These are phyloP conservation scores for Ericerus pela DNA, from an alignment of 1,140 invertebrate species.

Conservation along the genomic window DNA sequence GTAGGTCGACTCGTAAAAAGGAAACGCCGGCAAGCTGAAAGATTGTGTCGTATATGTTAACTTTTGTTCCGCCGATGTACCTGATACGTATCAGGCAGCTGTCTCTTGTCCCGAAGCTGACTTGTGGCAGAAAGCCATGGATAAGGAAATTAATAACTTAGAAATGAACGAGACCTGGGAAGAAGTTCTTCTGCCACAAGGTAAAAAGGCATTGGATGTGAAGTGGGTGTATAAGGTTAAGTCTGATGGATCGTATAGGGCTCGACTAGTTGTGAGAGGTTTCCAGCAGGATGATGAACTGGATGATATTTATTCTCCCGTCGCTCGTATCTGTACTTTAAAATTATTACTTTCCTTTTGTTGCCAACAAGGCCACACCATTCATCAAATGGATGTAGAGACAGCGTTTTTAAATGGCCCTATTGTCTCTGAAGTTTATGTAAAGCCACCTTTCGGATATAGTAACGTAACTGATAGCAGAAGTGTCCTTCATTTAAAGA, in stretches of 20 bases:
- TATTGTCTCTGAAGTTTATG: slow-evolving; percentile 24
- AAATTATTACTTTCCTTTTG: slow-evolving; percentile 20
- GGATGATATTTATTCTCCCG: slow-evolving; percentile 22
- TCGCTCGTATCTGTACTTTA: slow-evolving; percentile 19
- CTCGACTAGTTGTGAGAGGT: slow-evolving; percentile 21
- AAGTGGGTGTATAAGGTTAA: slow-evolving; percentile 22
- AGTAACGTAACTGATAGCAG: background rate
- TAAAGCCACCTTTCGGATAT: slow-evolving; percentile 25
- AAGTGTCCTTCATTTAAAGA: slow-evolving; percentile 18
- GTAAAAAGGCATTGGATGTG: slow-evolving; percentile 18
- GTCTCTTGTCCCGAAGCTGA: background rate
- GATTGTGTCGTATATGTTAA: background rate
- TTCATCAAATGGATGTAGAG: slow-evolving; percentile 22
- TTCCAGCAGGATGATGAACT: slow-evolving; percentile 20
- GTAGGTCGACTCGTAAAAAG: too few relatives aligned
- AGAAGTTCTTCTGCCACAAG: slow-evolving; percentile 18
- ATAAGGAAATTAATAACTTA: slow-evolving; percentile 13
- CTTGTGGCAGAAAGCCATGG: slow-evolving; percentile 17
- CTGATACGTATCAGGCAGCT: background rate
- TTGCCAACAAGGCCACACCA: slow-evolving; percentile 6
- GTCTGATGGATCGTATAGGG: slow-evolving; percentile 20
- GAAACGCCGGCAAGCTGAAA: too few relatives aligned
- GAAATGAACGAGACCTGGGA: slow-evolving; percentile 22
- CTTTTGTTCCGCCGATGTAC: background rate
- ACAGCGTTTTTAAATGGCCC: slow-evolving; percentile 25